Evolutionary conservation across 1,140 invertebrate species (phyloP).

Genomic region (Acromyrmex heyeri): DNA sequence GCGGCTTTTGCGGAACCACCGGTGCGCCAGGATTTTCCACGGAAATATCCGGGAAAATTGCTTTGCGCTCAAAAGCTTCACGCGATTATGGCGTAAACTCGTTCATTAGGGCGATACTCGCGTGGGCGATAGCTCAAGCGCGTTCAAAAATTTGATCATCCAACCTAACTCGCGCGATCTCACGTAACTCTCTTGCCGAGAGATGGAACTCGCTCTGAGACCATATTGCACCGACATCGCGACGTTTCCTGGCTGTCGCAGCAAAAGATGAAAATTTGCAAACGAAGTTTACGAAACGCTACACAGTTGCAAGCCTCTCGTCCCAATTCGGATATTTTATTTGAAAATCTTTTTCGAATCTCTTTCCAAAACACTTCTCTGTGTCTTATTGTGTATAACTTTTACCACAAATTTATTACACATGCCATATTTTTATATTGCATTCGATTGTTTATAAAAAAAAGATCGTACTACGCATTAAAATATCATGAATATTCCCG

Average conservation of each 20-base stretch:
- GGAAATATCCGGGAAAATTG: constrained; percentile 54
- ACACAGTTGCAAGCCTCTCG: neutral
- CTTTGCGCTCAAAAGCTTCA: constrained; percentile 61
- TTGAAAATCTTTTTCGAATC: neutral
- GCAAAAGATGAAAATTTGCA: constrained; percentile 29
- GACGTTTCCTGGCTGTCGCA: neutral
- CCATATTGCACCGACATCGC: neutral
- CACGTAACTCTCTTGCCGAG: constrained; percentile 28
- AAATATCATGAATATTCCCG: neutral
- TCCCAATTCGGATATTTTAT: neutral
- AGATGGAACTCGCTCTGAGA: neutral
- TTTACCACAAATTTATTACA: neutral
- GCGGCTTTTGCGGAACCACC: constrained; percentile 36
- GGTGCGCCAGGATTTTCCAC: constrained; percentile 36
- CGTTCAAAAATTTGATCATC: constrained; percentile 57
- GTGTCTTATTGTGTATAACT: neutral
- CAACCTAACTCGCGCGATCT: constrained; percentile 23
- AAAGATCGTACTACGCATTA: neutral
- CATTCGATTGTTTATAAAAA: neutral
- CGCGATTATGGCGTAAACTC: constrained; percentile 58
- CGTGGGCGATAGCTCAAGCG: constrained; percentile 24
- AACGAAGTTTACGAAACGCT: constrained; percentile 6
- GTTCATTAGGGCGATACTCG: constrained; percentile 54
- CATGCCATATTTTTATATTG: neutral
- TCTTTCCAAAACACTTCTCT: neutral